These are phyloP conservation scores for Plodia interpunctella DNA, from an alignment of 1,140 invertebrate genomes.

Conservation along the genomic window DNA sequence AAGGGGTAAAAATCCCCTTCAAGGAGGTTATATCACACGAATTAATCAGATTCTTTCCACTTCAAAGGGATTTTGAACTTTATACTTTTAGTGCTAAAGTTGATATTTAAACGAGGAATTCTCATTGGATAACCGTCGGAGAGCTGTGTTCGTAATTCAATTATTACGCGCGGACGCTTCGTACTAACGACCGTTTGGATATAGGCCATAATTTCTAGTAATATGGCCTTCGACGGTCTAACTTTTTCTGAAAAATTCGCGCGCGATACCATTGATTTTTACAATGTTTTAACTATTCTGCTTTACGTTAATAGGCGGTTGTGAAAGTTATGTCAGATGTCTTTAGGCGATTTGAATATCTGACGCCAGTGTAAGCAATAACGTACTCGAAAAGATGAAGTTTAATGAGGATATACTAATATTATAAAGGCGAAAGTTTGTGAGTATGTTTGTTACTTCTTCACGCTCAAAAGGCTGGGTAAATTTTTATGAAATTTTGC, in stretches of 20 bases:
- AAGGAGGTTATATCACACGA: slow-evolving; percentile 11
- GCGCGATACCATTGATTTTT: no score
- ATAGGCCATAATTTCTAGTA: slow-evolving; percentile 8
- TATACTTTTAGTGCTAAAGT: background rate
- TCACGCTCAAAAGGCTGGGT: no score
- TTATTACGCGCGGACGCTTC: slow-evolving; percentile 6
- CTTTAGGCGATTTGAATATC: no score
- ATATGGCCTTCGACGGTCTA: slow-evolving; percentile 8
- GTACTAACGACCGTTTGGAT: slow-evolving; percentile 41
- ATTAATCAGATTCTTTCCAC: slow-evolving; percentile 6
- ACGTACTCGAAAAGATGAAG: no score
- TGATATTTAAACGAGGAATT: background rate
- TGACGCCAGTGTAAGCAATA: no score
- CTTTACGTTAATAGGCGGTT: no score
- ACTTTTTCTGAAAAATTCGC: background rate
- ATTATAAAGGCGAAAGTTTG: no score
- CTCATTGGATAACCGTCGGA: slow-evolving; percentile 4
- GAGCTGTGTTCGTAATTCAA: slow-evolving; percentile 9
- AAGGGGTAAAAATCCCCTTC: slow-evolving; percentile 9
- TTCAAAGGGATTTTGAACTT: background rate
- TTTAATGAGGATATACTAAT: no score
- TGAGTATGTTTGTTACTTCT: no score
- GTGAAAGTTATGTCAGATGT: no score
- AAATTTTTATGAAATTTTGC: no score
- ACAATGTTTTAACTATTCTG: no score